Base-by-base conservation (phyloP, 2,888 invertebrate genomes). In the Mycalesis mineus region DNA sequence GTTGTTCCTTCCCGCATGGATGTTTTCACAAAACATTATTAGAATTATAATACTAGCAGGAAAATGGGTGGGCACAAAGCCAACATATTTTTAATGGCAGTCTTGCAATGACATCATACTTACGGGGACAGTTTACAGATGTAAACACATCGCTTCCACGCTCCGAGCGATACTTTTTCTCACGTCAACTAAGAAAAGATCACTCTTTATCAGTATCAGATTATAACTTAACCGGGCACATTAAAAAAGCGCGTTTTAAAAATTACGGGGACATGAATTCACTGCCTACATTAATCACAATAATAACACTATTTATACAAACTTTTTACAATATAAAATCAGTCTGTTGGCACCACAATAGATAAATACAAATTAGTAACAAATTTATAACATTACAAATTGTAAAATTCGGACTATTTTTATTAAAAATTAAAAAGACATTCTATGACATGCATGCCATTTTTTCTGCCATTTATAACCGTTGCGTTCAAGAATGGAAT, bases 61-160 rank as follows among this genome's bases (percentile, higher is more conserved):
- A 83, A 88, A 88, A 86, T 74, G 81, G 85, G 81, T 88, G 88
- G 89, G 89, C 89, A 89, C 84, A 83, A 81, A 88, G 88, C 88
- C 89, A 89, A 88, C 78, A 79, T 75, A 78, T 78, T 86, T 87
- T 88, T 84, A 88, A 82, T 80, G 79, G 80, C 77, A 82, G 78
- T 75, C 78, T 72, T 73, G 77, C 78, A 84, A 88, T 89, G 89
- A 89, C 88, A 88, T 88, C 88, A 88, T 89, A 89, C 88, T 87
- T 74, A 89, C 88, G 74, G 75, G 69, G 78, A 75, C 78, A 78
- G 75, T 84, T 75, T 82, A 88, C 75, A 83, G 78, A 81, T 86
- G 88, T 88, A 88, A 88, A 88, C 88, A 88, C 88, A 89, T 88
- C 78, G 76, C 86, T 84, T 73, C 74, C 70, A 73, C 75, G 65